phyloP scores from a whole-genome alignment of 2,113 vertebrate genomes.

The Elgaria multicarinata region DNA sequence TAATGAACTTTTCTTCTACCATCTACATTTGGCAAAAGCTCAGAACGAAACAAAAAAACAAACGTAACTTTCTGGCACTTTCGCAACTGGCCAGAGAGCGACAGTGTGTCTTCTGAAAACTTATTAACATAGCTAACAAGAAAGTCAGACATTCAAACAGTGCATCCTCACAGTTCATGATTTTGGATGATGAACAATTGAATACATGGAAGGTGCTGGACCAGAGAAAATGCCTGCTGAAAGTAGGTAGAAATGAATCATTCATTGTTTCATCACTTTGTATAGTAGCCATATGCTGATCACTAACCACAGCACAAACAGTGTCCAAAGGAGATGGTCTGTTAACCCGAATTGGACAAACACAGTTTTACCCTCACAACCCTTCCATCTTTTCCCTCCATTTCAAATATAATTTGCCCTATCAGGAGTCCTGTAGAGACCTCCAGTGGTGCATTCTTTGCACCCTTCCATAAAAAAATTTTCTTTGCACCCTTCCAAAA shows the following conservation, averaged over 20 bases:
- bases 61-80: conserved; percentile 20
- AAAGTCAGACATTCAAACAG: conserved; percentile 7
- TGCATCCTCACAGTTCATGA: conserved; percentile 34
- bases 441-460: too few species aligned
- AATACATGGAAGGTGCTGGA: not conserved
- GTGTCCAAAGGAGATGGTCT: not conserved
- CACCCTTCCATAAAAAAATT: too few species aligned
- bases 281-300: not conserved
- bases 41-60: conserved; percentile 27
- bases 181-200: not conserved
- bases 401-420: not conserved
- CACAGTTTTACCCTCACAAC: not conserved
- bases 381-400: not conserved
- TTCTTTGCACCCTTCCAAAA: too few species aligned
- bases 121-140: not conserved
- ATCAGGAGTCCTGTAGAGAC: not conserved
- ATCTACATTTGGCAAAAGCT: conserved; percentile 55
- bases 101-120: conserved; percentile 2
- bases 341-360: not conserved
- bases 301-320: not conserved
- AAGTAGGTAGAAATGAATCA: not conserved
- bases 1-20: conserved; percentile 45
- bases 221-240: not conserved
- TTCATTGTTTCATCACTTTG: not conserved
- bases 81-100: conserved; percentile 19